Conservation (phyloP, 2,113 vertebrate species). For the Heptranchias perlo region DNA sequence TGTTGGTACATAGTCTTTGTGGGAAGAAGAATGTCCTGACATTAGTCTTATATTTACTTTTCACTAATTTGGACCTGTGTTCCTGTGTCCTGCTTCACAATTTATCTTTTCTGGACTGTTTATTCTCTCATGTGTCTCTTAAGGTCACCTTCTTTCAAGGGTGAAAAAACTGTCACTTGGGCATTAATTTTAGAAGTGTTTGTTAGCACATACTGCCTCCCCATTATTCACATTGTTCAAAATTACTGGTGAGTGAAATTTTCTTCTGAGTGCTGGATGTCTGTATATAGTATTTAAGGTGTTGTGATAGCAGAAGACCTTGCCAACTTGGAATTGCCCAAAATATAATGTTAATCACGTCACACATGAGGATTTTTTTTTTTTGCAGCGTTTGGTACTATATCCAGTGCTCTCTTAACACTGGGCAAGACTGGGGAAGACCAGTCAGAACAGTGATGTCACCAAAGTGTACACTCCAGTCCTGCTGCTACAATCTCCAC, state of each 20-base stretch:
- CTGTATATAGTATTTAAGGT: background rate
- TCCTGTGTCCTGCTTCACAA: background rate
- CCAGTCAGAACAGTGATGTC: no score
- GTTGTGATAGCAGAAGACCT: background rate
- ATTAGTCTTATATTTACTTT: background rate
- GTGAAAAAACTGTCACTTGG: no score
- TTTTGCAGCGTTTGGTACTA: no score
- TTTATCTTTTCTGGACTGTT: background rate
- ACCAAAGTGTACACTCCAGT: no score
- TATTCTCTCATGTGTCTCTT: background rate
- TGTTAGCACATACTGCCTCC: background rate
- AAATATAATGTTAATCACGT: background rate
- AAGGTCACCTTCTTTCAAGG: background rate
- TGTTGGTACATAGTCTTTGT: no score
- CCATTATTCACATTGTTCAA: no score
- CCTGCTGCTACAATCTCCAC: no score
- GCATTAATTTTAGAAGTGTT: background rate
- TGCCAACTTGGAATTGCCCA: background rate
- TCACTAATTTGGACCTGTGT: background rate
- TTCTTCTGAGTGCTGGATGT: background rate
- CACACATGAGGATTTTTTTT: no score
- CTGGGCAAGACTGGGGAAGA: no score
- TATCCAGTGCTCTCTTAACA: no score
- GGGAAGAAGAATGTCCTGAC: background rate
- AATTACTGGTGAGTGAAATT: no score